Conservation (phyloP, 2,113 vertebrate species). For the Chaetops frenatus region DNA sequence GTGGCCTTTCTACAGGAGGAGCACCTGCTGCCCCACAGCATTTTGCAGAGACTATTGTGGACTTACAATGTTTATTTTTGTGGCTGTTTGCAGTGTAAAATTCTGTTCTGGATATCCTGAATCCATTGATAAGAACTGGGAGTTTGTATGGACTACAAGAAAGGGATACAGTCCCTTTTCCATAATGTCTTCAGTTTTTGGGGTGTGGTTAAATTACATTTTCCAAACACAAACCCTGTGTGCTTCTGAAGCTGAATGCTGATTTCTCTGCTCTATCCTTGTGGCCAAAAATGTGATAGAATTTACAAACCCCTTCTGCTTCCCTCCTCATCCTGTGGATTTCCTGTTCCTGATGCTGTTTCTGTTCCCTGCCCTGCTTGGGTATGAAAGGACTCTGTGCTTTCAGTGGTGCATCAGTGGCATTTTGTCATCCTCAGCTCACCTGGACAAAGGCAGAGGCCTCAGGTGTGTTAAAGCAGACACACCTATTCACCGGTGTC, state of each 20-base stretch:
- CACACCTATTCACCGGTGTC: neutral
- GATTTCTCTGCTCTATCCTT: neutral
- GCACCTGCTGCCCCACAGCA: neutral
- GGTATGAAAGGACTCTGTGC: neutral
- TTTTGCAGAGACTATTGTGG: neutral
- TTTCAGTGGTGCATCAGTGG: neutral
- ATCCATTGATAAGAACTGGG: neutral
- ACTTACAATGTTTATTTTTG: neutral
- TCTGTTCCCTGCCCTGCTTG: neutral
- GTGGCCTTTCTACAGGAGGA: neutral
- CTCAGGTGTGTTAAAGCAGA: neutral
- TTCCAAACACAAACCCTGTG: neutral
- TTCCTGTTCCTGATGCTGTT: neutral
- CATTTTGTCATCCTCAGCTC: neutral
- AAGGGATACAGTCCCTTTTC: neutral
- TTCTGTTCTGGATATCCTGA: neutral
- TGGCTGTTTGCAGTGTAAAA: neutral
- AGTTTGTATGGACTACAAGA: neutral
- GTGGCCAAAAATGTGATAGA: neutral
- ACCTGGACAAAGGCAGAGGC: neutral
- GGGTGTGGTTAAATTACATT: neutral
- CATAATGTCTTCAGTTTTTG: accelerated
- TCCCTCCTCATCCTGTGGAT: neutral
- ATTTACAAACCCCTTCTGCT: neutral
- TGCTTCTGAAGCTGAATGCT: neutral